Evolutionary conservation across 2,888 invertebrate genomes (phyloP).

Genomic region (Leptopilina myrica): DNA sequence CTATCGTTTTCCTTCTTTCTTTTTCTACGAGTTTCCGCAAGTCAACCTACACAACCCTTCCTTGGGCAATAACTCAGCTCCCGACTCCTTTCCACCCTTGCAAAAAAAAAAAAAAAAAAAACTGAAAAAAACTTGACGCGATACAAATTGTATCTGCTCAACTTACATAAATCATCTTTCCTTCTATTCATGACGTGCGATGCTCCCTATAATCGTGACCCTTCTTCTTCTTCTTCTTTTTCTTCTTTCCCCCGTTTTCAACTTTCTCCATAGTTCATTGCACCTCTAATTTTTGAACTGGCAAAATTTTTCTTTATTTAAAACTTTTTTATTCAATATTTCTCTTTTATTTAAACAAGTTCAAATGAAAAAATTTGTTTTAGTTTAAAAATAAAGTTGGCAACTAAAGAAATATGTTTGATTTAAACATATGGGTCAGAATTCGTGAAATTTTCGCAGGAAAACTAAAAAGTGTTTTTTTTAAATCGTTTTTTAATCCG

Average conservation of each 20-base stretch:
- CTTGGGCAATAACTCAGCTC: constrained; percentile 68
- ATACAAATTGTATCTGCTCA: constrained; percentile 72
- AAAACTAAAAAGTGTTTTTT: no score
- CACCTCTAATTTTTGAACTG: background rate
- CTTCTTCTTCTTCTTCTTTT: background rate
- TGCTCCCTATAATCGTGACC: constrained; percentile 6
- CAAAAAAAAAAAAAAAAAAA: constrained; percentile 66
- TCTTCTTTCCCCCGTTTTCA: background rate
- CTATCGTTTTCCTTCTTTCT: constrained; percentile 15
- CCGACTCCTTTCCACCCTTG: constrained; percentile 49
- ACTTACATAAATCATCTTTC: constrained; percentile 71
- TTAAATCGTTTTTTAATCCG: no score
- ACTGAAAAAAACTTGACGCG: constrained; percentile 65
- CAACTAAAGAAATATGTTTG: no score
- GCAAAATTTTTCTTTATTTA: background rate
- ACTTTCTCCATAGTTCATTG: constrained; percentile 13
- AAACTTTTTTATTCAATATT: no score
- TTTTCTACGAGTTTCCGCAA: constrained; percentile 20
- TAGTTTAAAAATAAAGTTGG: no score
- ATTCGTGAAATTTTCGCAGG: no score
- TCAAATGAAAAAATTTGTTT: no score
- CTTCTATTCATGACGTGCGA: constrained; percentile 37
- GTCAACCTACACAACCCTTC: constrained; percentile 48
- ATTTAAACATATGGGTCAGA: no score
- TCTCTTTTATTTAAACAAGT: no score